Evolutionary conservation across 2,797 vertebrate genomes (phyloP), one percentile per base, ranked within the genome.

Genomic region (Sphaeramia orbicularis): DNA sequence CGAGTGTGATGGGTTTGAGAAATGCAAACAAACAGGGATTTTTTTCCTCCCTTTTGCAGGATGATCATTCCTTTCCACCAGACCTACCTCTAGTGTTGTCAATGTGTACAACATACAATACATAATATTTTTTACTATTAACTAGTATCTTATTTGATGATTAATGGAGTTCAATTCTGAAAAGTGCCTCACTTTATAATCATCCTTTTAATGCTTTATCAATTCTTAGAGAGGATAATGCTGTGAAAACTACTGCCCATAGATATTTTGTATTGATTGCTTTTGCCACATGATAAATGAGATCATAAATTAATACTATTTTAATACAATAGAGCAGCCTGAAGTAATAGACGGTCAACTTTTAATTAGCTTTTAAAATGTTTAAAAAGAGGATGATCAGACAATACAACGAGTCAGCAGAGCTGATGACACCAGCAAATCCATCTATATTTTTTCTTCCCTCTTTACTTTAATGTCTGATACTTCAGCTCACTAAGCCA

Each of bases 351-450:
- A 4, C 35, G 44, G 54, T 43, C 48, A 49, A 41, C 45, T 7
- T 47, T 37, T 18, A 48, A 45, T 45, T 44, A 60, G 15, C 24
- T 51, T 61, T 69, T 53, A 13, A 40, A 60, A 64, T 44, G 13
- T 24, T n/a, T 4, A 32, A 48, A 57, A 63, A 53, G 43, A 18
- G 0, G 16, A 57, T 30, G 61, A 42, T 69, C 52, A 51, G 27
- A 66, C 63, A 49, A 19, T 59, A 58, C 8, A 21, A 18, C 18
- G 32, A 54, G 50, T 41, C 70, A 73, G 7, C 32, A 27, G 3
- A 6, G 36, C 41, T 55, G 65, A 71, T 66, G 63, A 63, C 74
- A 57, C 58, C 66, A 66, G 38, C 21, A 52, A 68, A 75, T 76
- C 57, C 18, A 55, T 72, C 21, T 38, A 21, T 42, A 14, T 63